A percentile compares a stretch with the other conserved stretches of the same genome.
Conservation (phyloP, 2,797 vertebrate species). For the Danionella dracula region DNA sequence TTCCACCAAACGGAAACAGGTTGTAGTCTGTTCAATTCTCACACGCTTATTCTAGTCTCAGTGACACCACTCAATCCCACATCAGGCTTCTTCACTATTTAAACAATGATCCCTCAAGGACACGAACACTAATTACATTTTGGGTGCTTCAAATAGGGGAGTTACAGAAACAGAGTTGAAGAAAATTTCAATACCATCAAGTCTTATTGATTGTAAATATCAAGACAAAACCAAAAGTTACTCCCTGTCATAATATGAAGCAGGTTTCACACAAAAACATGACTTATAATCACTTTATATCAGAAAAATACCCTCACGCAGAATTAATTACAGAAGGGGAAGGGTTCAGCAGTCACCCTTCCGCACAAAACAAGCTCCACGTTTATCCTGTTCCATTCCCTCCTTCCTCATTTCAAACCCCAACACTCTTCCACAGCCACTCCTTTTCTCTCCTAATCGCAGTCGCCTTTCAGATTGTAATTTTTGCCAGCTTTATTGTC, state of each 20-base stretch:
- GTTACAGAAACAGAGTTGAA: no score
- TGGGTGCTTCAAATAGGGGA: no score
- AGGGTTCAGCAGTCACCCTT: not conserved
- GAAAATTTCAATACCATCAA: no score
- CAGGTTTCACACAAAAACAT: no score
- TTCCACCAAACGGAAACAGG: not conserved
- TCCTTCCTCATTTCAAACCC: conserved; percentile 38
- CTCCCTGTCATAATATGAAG: no score
- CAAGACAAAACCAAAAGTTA: no score
- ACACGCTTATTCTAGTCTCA: conserved; percentile 15
- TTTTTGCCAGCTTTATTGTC: conserved; percentile 52
- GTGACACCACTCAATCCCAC: not conserved
- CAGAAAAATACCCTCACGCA: no score
- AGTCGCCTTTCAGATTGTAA: conserved; percentile 67
- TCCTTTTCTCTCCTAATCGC: conserved; percentile 47
- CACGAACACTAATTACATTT: no score
- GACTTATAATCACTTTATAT: no score
- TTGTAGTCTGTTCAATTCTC: conserved; percentile 37
- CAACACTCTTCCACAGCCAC: conserved; percentile 25
- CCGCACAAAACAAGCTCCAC: not conserved
- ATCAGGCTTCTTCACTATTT: no score
- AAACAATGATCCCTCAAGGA: not conserved
- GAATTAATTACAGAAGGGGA: not conserved
- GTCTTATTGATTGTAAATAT: no score
- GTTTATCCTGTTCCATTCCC: conserved; percentile 16